Conservation (phyloP, 2,797 vertebrate species). For the Gastrophryne carolinensis region DNA sequence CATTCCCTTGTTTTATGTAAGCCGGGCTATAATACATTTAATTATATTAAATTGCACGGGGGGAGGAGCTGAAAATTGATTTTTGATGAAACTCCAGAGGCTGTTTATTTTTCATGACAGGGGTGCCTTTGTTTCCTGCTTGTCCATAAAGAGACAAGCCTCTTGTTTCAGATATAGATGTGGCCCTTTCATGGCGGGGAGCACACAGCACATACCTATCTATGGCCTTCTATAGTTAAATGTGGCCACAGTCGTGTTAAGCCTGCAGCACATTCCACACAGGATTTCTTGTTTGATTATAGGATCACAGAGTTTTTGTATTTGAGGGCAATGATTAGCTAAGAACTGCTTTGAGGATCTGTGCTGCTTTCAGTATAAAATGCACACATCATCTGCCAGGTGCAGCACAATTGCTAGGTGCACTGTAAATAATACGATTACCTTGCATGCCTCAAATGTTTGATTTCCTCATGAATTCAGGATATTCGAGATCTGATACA, state of each 20-base stretch:
- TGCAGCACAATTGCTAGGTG: constrained; percentile 31
- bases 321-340: constrained; percentile 10
- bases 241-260: constrained; percentile 5
- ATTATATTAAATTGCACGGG: constrained; percentile 20
- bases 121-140: constrained; percentile 34
- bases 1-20: not conserved
- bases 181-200: not conserved
- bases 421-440: constrained; percentile 47
- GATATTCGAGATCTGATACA: not conserved
- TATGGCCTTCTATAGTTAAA: not conserved
- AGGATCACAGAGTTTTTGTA: constrained; percentile 32
- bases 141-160: not conserved
- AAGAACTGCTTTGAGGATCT: constrained; percentile 26
- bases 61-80: not conserved
- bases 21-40: constrained; percentile 2
- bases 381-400: constrained; percentile 31
- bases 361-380: not conserved
- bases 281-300: constrained; percentile 44
- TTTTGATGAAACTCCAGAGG: constrained; percentile 19
- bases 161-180: constrained; percentile 5
- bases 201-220: constrained; percentile 7
- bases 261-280: constrained; percentile 40
- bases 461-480: not conserved
- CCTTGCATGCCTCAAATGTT: constrained; percentile 3
- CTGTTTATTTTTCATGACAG: constrained; percentile 28